phyloP scores from a whole-genome alignment of 2,797 vertebrate genomes.

The Synaphobranchus kaupii region DNA sequence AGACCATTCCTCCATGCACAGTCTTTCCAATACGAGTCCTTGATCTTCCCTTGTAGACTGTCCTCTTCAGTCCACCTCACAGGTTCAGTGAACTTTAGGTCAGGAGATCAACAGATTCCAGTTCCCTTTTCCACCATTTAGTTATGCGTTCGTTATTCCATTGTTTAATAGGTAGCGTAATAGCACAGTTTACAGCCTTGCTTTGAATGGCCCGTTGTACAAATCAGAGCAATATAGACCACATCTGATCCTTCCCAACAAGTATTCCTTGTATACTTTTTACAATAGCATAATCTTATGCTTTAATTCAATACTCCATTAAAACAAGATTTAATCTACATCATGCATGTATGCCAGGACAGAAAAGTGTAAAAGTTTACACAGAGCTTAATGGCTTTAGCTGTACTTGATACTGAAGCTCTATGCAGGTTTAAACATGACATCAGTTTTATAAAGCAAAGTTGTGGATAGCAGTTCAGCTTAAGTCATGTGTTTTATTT shows the following conservation, averaged over 20 bases:
- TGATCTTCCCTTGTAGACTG: too few relatives aligned
- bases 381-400: slow-evolving; percentile 42
- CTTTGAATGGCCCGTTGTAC: slow-evolving; percentile 41
- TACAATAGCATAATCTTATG: slow-evolving; percentile 54
- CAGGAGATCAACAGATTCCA: slow-evolving; percentile 11
- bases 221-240: slow-evolving; percentile 48
- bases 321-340: slow-evolving; percentile 47
- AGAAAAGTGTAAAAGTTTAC: slow-evolving; percentile 47
- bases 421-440: slow-evolving; percentile 48
- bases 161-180: slow-evolving; percentile 45
- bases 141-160: slow-evolving; percentile 37
- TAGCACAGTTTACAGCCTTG: slow-evolving; percentile 54
- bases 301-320: slow-evolving; percentile 46
- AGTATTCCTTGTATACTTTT: slow-evolving; percentile 54
- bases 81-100: too few relatives aligned
- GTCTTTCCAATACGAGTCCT: too few relatives aligned
- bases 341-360: slow-evolving; percentile 31
- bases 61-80: too few relatives aligned
- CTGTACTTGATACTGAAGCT: slow-evolving; percentile 39
- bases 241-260: slow-evolving; percentile 53
- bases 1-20: too few relatives aligned
- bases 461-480: slow-evolving; percentile 40
- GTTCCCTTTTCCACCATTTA: slow-evolving; percentile 13
- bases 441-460: slow-evolving; percentile 55
- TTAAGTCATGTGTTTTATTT: slow-evolving; percentile 40